Conservation (phyloP, 2,113 vertebrate genomes). For the Callorhinus ursinus region DNA sequence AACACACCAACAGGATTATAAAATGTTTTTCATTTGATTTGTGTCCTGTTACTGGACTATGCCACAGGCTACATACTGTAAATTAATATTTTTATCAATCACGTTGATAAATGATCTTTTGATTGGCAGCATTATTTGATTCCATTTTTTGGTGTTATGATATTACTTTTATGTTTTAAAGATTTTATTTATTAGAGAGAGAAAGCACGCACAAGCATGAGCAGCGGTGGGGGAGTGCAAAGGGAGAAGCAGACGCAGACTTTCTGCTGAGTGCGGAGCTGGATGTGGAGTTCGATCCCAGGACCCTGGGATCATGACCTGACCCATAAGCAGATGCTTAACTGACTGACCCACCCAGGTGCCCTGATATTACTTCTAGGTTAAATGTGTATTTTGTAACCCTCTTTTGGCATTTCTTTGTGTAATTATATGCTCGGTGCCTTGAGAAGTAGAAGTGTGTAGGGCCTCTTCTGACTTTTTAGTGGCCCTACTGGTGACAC, state of each 20-base stretch:
- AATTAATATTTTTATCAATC: slow-evolving; percentile 20
- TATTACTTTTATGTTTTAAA: neutral
- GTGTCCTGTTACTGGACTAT: neutral
- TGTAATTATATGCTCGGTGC: neutral
- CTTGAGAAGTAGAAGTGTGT: neutral
- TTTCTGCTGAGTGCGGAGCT: too few species aligned
- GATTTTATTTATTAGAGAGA: too few species aligned
- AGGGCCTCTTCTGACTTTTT: neutral
- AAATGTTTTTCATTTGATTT: neutral
- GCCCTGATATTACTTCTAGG: neutral
- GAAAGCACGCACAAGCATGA: too few species aligned
- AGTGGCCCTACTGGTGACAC: neutral
- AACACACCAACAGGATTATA: neutral
- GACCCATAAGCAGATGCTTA: neutral
- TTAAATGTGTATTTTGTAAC: neutral
- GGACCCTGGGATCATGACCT: neutral
- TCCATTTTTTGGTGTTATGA: neutral
- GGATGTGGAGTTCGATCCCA: neutral
- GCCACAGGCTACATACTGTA: neutral
- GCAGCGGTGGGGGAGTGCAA: too few species aligned
- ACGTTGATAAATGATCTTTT: neutral
- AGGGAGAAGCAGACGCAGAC: too few species aligned
- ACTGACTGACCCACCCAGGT: neutral
- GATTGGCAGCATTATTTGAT: neutral
- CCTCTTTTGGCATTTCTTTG: neutral